These are phyloP conservation scores for Melipona quadrifasciata DNA, from an alignment of 1,140 invertebrate genomes.

Conservation along the genomic window DNA sequence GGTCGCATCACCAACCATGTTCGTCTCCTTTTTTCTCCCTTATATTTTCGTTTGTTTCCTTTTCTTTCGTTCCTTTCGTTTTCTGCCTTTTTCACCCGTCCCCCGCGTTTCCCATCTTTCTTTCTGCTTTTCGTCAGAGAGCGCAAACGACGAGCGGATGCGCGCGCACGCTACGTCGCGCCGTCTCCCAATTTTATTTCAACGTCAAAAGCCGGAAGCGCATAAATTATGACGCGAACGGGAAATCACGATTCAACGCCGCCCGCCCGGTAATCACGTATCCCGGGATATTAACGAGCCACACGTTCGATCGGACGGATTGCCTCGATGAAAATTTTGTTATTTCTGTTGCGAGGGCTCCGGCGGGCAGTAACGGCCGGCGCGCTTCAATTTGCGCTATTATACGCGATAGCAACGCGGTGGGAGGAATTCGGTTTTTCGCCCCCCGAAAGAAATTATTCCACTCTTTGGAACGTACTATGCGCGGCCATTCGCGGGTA, in stretches of 20 bases:
- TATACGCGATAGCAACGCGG: conserved; percentile 15
- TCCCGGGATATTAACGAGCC: conserved; percentile 41
- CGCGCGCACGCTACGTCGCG: neutral
- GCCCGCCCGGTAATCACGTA: conserved; percentile 45
- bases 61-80: neutral
- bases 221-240: conserved; percentile 61
- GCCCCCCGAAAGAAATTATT: neutral
- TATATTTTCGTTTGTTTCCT: conserved; percentile 36
- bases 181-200: conserved; percentile 43
- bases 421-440: neutral
- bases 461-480: too few species aligned
- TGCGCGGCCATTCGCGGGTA: too few species aligned
- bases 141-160: neutral
- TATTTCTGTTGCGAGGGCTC: conserved; percentile 33
- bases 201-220: conserved; percentile 53
- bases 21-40: conserved; percentile 9
- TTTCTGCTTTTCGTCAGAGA: neutral
- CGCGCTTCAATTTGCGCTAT: conserved; percentile 25
- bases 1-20: conserved; percentile 27
- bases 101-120: neutral
- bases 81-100: neutral
- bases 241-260: conserved; percentile 55
- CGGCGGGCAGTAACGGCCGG: neutral
- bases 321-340: conserved; percentile 48
- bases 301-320: conserved; percentile 28